Conservation (phyloP, 2,113 vertebrate species). For the Glaucomys volans region DNA sequence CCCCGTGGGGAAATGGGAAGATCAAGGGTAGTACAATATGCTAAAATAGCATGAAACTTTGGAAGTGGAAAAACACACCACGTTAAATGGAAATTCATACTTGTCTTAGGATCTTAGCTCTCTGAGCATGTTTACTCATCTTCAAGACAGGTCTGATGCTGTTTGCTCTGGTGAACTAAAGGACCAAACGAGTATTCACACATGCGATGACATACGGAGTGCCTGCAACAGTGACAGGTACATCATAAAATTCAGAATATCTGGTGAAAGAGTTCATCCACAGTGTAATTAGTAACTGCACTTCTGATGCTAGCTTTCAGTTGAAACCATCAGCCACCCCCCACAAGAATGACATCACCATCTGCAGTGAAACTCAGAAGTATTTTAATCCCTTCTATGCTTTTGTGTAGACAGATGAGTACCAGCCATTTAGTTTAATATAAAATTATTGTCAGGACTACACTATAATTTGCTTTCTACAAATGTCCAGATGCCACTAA, state of each 20-base stretch:
- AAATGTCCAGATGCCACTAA: slow-evolving; percentile 72
- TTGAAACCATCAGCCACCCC: not conserved
- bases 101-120: not conserved
- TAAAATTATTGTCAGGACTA: slow-evolving; percentile 65
- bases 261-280: slow-evolving; percentile 7
- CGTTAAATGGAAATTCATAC: not conserved
- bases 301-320: slow-evolving; percentile 39
- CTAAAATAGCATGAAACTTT: not conserved
- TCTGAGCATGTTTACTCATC: not conserved
- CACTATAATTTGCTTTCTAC: slow-evolving; percentile 66
- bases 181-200: not conserved
- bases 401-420: slow-evolving; percentile 69
- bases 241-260: slow-evolving; percentile 60
- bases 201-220: not conserved
- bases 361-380: slow-evolving; percentile 44
- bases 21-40: not conserved
- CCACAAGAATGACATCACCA: slow-evolving; percentile 44
- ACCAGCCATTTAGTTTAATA: slow-evolving; percentile 66
- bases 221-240: not conserved
- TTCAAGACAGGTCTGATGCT: not conserved
- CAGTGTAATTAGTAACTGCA: slow-evolving; percentile 54
- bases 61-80: not conserved
- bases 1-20: not conserved
- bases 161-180: not conserved
- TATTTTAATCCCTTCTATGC: slow-evolving; percentile 38